Evolutionary conservation across 2,888 invertebrate genomes (phyloP).

Genomic region (Tetanocera ferruginea): DNA sequence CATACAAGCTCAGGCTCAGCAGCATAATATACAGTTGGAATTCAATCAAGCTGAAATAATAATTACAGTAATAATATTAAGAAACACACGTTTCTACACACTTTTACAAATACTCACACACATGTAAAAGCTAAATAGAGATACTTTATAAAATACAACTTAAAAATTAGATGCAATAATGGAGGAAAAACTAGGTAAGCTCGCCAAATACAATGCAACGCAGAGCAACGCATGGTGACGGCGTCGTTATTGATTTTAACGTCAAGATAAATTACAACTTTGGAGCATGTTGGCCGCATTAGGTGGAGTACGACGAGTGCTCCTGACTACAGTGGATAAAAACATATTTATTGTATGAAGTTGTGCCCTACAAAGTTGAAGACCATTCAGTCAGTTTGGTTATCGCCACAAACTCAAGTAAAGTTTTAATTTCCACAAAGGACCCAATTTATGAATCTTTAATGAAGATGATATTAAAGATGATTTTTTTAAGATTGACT

Average conservation of each 20-base stretch:
- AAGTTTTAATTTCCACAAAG: neutral
- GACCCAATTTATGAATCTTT: neutral
- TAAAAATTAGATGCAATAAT: neutral
- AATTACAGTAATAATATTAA: slow-evolving; percentile 36
- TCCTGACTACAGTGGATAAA: slow-evolving; percentile 44
- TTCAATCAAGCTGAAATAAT: slow-evolving; percentile 36
- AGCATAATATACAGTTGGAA: slow-evolving; percentile 5
- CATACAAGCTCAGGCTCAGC: neutral
- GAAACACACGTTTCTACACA: slow-evolving; percentile 14
- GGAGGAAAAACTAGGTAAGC: slow-evolving; percentile 3
- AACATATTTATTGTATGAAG: neutral
- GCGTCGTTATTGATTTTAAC: slow-evolving; percentile 68
- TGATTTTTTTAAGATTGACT: no score
- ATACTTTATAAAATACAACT: neutral
- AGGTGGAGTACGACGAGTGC: slow-evolving; percentile 28
- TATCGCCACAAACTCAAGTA: neutral
- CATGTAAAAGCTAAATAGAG: neutral
- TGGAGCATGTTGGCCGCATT: slow-evolving; percentile 37
- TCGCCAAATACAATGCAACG: slow-evolving; percentile 16
- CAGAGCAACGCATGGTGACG: slow-evolving; percentile 48
- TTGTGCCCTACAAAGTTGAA: neutral
- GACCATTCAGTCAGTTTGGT: neutral
- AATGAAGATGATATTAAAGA: no score
- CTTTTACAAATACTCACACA: slow-evolving; percentile 33
- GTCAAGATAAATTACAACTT: slow-evolving; percentile 66